Base-by-base conservation (phyloP, 1,140 invertebrate genomes). In the Hyphantria cunea region DNA sequence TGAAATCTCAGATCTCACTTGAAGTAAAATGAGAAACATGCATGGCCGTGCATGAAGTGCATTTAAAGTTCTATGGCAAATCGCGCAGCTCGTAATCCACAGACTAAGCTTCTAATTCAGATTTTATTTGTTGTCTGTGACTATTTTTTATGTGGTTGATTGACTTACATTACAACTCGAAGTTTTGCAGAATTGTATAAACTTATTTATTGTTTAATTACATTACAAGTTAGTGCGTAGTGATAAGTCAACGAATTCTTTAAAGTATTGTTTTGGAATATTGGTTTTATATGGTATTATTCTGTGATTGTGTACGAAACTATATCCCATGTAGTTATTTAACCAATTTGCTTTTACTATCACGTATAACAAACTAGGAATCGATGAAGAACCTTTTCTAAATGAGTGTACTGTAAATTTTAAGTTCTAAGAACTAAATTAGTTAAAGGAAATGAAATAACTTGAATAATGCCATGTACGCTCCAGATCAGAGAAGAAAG, bases 401-500 rank as follows among this genome's bases (percentile, higher is more conserved):
- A 25, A 25, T 25, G 17, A 25, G 17, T 25, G 17, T 25, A 25
- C 17, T 25, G 17, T 25, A 25, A 25, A 3, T 25, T 25, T 3
- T 25, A 25, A 25, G 17, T 25, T 25, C 2, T 25, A 25, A 5
- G 5, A 25, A 25, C 5, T 25, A 25, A 1, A 25, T 25, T 5
- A 25, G 17, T 25, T 25, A 25, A 25, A 48, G 15, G 55, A 49
- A 59, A 63, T 68, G 60, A 45, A 68, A 17, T 64, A 39, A 33
- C 33, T 42, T 41, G 45, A 82, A 86, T 80, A 83, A 90, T 90
- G 86, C 86, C 73, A 90, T 89, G 88, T 89, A 83, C 75, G 82
- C 86, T 84, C 87, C 82, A 66, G 84, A 90, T 78, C 80, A 85
- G 74, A 79, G 80, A 81, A 80, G 80, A 73, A 89, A 89, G 73